Percentiles rank a stretch among this genome's conserved stretches.
phyloP scores from a whole-genome alignment of 2,797 vertebrate genomes.

The Hypotaenidia okinawae region DNA sequence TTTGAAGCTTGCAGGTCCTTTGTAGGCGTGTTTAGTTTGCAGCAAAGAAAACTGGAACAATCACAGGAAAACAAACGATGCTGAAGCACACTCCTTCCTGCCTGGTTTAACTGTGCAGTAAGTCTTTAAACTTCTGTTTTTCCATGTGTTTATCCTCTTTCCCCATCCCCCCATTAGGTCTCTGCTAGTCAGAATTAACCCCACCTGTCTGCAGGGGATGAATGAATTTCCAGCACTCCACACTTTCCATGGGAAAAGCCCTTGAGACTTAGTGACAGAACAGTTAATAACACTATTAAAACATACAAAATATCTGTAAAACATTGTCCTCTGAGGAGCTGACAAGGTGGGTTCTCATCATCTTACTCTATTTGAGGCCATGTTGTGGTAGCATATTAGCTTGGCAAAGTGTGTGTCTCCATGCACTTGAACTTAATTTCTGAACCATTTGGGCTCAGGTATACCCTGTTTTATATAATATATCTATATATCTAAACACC shows the following conservation, averaged over 20 bases:
- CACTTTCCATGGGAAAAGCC: not conserved
- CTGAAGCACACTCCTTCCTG: not conserved
- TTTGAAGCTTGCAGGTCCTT: not conserved
- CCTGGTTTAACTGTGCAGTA: not conserved
- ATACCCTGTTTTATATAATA: not conserved
- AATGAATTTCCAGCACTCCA: conserved; percentile 14
- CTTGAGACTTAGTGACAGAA: not conserved
- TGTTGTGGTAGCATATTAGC: not conserved
- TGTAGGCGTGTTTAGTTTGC: not conserved
- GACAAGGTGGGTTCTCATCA: not conserved
- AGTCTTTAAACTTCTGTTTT: conserved; percentile 10
- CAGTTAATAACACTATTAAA: not conserved
- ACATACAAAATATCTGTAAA: not conserved
- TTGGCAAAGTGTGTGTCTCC: not conserved
- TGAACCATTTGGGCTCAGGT: not conserved
- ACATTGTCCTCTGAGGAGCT: not conserved
- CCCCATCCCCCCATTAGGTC: not conserved
- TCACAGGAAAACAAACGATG: not conserved
- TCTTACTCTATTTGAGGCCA: not conserved
- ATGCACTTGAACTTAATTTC: not conserved
- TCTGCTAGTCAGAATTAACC: not conserved
- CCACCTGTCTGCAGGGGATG: conserved; percentile 5
- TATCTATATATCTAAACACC: not conserved
- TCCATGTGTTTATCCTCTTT: not conserved
- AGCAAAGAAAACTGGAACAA: not conserved